Evolutionary conservation across 2,888 invertebrate species (phyloP).

Genomic region (Calameuta idolon): DNA sequence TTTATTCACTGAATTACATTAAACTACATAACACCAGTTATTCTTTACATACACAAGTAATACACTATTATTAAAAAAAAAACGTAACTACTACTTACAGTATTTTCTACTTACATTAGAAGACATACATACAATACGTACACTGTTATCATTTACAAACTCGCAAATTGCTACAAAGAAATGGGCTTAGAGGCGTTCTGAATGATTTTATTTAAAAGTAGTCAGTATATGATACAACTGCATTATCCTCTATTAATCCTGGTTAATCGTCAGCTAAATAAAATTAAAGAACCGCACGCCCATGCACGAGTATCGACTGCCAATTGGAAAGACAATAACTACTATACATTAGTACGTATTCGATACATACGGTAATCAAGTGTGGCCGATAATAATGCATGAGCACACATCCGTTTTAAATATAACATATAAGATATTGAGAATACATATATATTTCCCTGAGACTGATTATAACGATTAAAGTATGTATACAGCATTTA

Average conservation of each 20-base stretch:
- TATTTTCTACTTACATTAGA: constrained; percentile 25
- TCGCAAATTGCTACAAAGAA: constrained; percentile 29
- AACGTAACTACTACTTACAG: constrained; percentile 37
- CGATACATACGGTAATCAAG: constrained; percentile 12
- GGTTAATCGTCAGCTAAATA: constrained; percentile 33
- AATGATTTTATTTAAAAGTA: constrained; percentile 38
- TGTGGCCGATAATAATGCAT: constrained; percentile 15
- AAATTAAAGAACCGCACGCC: constrained; percentile 18
- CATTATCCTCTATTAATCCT: constrained; percentile 29
- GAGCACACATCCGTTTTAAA: constrained; percentile 21
- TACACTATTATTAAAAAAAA: constrained; percentile 40
- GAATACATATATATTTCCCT: constrained; percentile 63
- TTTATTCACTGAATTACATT: constrained; percentile 27
- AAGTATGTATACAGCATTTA: constrained; percentile 37
- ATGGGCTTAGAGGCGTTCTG: constrained; percentile 20
- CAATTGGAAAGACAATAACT: constrained; percentile 11
- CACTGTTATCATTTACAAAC: constrained; percentile 27
- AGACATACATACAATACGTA: constrained; percentile 47
- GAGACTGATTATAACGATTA: constrained; percentile 63
- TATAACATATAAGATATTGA: constrained; percentile 44
- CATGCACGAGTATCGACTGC: constrained; percentile 14
- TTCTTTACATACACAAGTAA: constrained; percentile 17
- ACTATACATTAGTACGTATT: constrained; percentile 19
- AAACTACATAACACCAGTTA: constrained; percentile 22
- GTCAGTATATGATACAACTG: constrained; percentile 40